Percentiles rank a stretch among this genome's conserved stretches.
Conservation (phyloP, 2,797 vertebrate species). For the Pteropus rufus region DNA sequence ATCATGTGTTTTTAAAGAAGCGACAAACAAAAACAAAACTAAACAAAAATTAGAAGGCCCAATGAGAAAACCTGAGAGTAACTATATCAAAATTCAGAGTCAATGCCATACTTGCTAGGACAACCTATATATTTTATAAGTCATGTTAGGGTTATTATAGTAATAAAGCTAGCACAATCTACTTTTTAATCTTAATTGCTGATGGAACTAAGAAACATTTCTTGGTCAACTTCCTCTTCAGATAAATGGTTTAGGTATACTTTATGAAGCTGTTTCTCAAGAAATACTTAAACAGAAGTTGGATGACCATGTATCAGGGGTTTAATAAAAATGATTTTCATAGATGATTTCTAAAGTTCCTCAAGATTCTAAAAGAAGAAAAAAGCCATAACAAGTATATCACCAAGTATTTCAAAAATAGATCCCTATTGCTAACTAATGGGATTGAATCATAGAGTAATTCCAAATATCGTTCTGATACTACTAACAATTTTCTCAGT, state of each 20-base stretch:
- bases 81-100: neutral
- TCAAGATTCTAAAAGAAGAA: constrained; percentile 43
- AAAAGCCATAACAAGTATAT: neutral
- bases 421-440: neutral
- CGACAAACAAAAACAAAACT: neutral
- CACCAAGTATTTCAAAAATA: neutral
- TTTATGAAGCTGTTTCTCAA: neutral
- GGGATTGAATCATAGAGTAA: neutral
- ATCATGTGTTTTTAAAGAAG: neutral
- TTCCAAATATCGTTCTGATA: constrained; percentile 37
- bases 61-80: constrained; percentile 18
- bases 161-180: neutral
- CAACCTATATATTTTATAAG: neutral
- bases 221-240: constrained; percentile 17
- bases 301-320: neutral
- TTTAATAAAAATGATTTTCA: constrained; percentile 33
- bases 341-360: neutral
- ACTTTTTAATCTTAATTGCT: constrained; percentile 16
- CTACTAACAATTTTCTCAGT: neutral
- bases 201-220: constrained; percentile 13
- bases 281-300: constrained; percentile 33
- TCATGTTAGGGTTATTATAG: neutral
- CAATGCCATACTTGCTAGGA: neutral
- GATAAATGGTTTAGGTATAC: neutral
- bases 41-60: neutral